phyloP scores from a whole-genome alignment of 2,113 vertebrate genomes.

The Petrocephalus microphthalmus region DNA sequence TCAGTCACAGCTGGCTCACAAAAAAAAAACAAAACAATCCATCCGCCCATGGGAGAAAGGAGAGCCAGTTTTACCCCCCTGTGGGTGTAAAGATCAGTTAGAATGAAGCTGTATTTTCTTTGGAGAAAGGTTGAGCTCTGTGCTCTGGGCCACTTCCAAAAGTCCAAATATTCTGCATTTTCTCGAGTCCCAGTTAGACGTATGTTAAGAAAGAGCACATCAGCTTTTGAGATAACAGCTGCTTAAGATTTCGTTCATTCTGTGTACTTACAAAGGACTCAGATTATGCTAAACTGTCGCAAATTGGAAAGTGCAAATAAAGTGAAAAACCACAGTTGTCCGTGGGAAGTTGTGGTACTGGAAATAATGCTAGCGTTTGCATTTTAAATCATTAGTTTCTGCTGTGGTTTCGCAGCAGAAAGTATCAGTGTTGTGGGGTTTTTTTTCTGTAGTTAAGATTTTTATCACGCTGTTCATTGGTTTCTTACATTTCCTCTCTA shows the following conservation, averaged over 20 bases:
- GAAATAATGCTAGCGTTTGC: neutral
- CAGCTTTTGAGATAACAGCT: conserved; percentile 29
- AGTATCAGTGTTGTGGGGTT: neutral
- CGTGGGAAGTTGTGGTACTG: neutral
- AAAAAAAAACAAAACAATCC: too few relatives aligned
- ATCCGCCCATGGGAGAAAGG: neutral
- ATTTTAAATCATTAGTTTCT: neutral
- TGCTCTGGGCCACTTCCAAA: conserved; percentile 31
- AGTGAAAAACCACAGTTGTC: neutral
- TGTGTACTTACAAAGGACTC: conserved; percentile 28
- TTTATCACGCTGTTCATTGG: neutral
- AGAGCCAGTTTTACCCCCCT: neutral
- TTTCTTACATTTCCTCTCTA: neutral
- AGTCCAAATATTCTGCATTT: conserved; percentile 43
- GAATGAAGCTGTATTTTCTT: conserved; percentile 28
- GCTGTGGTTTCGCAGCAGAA: neutral
- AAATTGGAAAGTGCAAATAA: neutral
- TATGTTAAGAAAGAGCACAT: conserved; percentile 46
- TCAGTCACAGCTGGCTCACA: too few relatives aligned
- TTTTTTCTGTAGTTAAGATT: neutral
- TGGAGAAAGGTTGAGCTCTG: conserved; percentile 20
- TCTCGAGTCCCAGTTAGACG: conserved; percentile 35
- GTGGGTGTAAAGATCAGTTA: conserved; percentile 6
- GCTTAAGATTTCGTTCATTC: conserved; percentile 28
- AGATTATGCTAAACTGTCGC: neutral